These are phyloP conservation scores for Oscarella lobularis DNA, from an alignment of 37 sponge, comb jelly and placozoan genomes.

Conservation along the genomic window DNA sequence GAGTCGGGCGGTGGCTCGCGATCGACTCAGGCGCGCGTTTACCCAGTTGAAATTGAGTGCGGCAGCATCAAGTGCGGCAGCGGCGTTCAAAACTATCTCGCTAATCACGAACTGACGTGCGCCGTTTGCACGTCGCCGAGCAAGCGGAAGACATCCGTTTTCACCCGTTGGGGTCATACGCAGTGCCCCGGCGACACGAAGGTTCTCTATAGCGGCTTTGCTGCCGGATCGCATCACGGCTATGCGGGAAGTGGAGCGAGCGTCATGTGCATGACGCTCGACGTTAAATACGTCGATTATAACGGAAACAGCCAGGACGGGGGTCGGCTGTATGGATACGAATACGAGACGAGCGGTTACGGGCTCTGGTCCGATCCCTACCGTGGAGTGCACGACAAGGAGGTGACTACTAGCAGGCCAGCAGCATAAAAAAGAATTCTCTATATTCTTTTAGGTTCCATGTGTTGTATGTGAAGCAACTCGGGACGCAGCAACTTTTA, in stretches of 20 bases:
- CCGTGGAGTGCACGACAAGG: background rate
- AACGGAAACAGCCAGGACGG: background rate
- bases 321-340: background rate
- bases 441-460: background rate
- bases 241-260: background rate
- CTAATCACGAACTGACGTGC: background rate
- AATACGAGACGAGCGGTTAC: background rate
- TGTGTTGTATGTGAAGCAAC: background rate
- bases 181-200: background rate
- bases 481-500: background rate
- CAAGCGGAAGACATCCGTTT: background rate
- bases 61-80: slow-evolving; percentile 4
- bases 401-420: background rate
- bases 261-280: background rate
- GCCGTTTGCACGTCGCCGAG: background rate
- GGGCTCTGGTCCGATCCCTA: background rate
- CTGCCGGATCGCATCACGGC: background rate
- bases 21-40: background rate
- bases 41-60: background rate
- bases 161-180: background rate
- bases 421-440: too few species aligned
- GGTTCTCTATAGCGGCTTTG: background rate
- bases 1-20: background rate
- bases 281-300: background rate
- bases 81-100: background rate